Percentiles rank a stretch among this genome's conserved stretches.
phyloP scores from a whole-genome alignment of 2,797 vertebrate species.

The Anabas testudineus region DNA sequence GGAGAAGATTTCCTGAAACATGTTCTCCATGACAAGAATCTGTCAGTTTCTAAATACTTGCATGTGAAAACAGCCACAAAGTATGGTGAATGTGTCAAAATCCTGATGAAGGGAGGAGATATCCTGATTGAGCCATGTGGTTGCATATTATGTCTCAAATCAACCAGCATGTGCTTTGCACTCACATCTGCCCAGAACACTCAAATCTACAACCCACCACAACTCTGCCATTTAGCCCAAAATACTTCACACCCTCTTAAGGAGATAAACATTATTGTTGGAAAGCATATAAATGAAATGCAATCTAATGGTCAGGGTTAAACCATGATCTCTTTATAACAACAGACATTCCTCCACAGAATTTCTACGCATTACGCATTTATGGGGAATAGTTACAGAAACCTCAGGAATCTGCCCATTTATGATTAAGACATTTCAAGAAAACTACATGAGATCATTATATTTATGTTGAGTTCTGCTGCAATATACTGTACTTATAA shows the following conservation, averaged over 20 bases:
- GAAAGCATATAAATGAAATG: slow-evolving; percentile 68
- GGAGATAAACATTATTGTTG: slow-evolving; percentile 79
- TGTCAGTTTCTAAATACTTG: slow-evolving; percentile 75
- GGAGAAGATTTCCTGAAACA: slow-evolving; percentile 70
- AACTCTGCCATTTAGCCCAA: slow-evolving; percentile 54
- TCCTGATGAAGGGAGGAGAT: slow-evolving; percentile 76
- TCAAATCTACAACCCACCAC: slow-evolving; percentile 48
- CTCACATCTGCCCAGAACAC: slow-evolving; percentile 69
- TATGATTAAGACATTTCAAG: slow-evolving; percentile 57
- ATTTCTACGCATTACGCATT: slow-evolving; percentile 46
- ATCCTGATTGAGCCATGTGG: slow-evolving; percentile 81
- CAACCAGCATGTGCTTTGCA: slow-evolving; percentile 65
- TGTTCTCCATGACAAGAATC: slow-evolving; percentile 74
- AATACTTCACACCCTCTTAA: slow-evolving; percentile 77
- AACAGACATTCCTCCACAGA: slow-evolving; percentile 52
- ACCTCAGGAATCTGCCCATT: slow-evolving; percentile 59
- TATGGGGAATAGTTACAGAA: slow-evolving; percentile 44
- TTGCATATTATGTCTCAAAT: slow-evolving; percentile 79
- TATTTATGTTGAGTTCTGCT: too few species aligned
- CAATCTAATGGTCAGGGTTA: slow-evolving; percentile 65
- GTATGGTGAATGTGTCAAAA: slow-evolving; percentile 71
- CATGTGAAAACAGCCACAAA: slow-evolving; percentile 75
- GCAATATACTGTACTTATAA: too few species aligned
- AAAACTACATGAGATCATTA: slow-evolving; percentile 36
- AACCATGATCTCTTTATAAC: slow-evolving; percentile 70